Conservation (phyloP, 2,113 vertebrate genomes). For the Gasterosteus nipponicus region DNA sequence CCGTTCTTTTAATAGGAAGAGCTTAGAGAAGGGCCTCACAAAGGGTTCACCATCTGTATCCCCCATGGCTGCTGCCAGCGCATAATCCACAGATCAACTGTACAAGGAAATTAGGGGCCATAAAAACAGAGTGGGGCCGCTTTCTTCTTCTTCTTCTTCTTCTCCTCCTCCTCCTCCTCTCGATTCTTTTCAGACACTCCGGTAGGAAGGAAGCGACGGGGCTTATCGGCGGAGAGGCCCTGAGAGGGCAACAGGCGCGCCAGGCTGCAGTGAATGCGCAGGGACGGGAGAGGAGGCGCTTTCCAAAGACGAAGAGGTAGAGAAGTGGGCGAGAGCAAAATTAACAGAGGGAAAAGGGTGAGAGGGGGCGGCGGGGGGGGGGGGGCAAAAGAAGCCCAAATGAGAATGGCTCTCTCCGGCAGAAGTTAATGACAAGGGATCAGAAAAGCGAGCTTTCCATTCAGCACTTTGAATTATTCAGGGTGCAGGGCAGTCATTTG, state of each 20-base stretch:
- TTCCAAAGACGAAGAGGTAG: slow-evolving; percentile 50
- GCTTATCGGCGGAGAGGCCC: slow-evolving; percentile 65
- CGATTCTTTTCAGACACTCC: slow-evolving; percentile 52
- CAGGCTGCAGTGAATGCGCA: slow-evolving; percentile 50
- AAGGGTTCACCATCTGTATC: slow-evolving; percentile 79
- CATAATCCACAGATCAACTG: slow-evolving; percentile 79
- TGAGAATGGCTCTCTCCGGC: slow-evolving; percentile 78
- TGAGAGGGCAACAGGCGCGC: slow-evolving; percentile 63
- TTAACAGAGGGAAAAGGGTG: slow-evolving; percentile 25
- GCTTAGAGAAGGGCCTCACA: slow-evolving; percentile 76
- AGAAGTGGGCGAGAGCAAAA: slow-evolving; percentile 54
- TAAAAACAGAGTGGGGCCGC: slow-evolving; percentile 68
- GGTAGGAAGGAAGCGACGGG: slow-evolving; percentile 50
- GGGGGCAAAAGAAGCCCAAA: slow-evolving; percentile 76
- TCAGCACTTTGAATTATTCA: slow-evolving; percentile 83
- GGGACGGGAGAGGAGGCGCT: slow-evolving; percentile 17
- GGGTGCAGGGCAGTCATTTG: slow-evolving; percentile 79
- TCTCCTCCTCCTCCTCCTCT: slow-evolving; percentile 53
- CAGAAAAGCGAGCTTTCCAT: slow-evolving; percentile 80
- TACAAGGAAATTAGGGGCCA: slow-evolving; percentile 78
- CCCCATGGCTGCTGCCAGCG: slow-evolving; percentile 64
- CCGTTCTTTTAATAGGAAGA: slow-evolving; percentile 76
- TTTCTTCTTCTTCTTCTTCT: slow-evolving; percentile 62
- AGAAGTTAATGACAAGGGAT: slow-evolving; percentile 80
- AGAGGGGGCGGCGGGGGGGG: slow-evolving; percentile 22